Evolutionary conservation across 92 coral and sea anemone species (phyloP), one percentile per base, ranked within the genome.

Genomic region (Porites rus): DNA sequence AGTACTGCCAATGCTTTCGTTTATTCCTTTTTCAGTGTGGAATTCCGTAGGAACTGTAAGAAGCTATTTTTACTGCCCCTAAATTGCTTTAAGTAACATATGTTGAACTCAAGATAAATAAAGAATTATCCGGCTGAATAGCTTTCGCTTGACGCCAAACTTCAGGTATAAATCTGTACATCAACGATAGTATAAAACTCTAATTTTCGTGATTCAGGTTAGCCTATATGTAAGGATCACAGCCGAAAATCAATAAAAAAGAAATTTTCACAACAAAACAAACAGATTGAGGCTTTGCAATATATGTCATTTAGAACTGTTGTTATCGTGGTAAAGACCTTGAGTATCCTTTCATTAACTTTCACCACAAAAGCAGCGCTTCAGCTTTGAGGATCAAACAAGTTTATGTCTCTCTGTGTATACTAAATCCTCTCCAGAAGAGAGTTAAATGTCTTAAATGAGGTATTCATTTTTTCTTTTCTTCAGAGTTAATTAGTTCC

Each of bases 1-100:
- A 92, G 98, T 38, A 93, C 98, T 9, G 91, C 94, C 51, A 94
- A 94, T 53, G 92, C 98, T 7, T 94, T 94, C 46, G 95, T 94
- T 11, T 94, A 94, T 31, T 94, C 98, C 31, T 94, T 94, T 75
- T 87, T 94, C 88, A 94, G 98, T 82, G 89, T 90, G 4, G 98
- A 93, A 65, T 94, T 94, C 63, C 90, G 98, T 59, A 86, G 78
- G 64, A 90, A 87, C 75, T 94, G 98, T 24, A 82, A 76, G 58
- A 81, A 81, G 53, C 71, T 94, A 66, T 76, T 90, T 61, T 63
- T 62, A 3, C 13, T 31, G 38, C 84, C 90, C 4, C 82, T 66
- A 51, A 50, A n/a, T 5, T 52, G 76, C 50, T 14, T 59, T 54
- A 69, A 38, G 52, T 50, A 51, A 74, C 28, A 12, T 20, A 16